Evolutionary conservation across 2,888 invertebrate species (phyloP), one percentile per base, ranked within the genome.

Genomic region (Tricholauxania praeusta): DNA sequence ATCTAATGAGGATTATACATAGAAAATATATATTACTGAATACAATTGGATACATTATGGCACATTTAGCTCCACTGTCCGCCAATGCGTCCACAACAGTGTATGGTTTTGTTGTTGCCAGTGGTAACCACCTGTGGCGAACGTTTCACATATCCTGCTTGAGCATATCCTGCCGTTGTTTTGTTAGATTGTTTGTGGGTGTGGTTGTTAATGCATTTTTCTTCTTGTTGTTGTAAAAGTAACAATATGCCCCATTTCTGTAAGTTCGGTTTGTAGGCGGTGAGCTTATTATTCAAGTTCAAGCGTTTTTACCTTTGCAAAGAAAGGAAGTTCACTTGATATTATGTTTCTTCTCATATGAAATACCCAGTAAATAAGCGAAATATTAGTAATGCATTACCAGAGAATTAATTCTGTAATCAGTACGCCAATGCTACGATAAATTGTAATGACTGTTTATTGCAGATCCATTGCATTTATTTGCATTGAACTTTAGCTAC

Each of bases 41-140:
- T 39, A 10, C 3, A 39, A 39, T 39, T 39, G 39, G 2, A 5
- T 12, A 19, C 12, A 47, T 12, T n/a, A 10, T n/a, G 6, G 48
- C 22, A 63, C 19, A 12, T 49, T 49, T 22, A 12, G 10, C 12
- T 1, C 28, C 19, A 48, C 14, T 47, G 15, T 48, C 1, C 12
- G 19, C 22, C 14, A 19, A 47, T 19, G 66, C 48, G 60, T 65
- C 64, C 68, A 75, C 64, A 74, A 74, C 72, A 74, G 47, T 64
- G 53, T 49, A 19, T 17, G 63, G 12, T 22, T n/a, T 22, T n/a
- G 49, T 62, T 69, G 75, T 72, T 64, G 67, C 68, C 68, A 60
- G 28, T 75, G 64, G 71, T 59, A 72, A 75, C 72, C 75, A 75
- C 72, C 72, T 75, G 75, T 75, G 70, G 70, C 62, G 53, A 68